Base-by-base conservation (phyloP, 2,888 invertebrate genomes). In the Baronia brevicornis region DNA sequence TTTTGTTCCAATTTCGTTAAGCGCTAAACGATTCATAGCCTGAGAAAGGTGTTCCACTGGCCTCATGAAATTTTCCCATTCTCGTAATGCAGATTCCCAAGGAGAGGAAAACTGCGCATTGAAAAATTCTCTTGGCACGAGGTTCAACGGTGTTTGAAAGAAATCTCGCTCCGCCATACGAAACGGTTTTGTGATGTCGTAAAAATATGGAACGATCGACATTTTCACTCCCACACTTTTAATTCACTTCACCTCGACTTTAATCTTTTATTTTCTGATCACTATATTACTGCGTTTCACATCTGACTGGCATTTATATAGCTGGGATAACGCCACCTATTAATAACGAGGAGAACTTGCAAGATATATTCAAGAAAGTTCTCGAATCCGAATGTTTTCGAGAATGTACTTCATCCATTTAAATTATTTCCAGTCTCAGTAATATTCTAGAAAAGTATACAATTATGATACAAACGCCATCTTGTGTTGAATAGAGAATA, bases 1-100 rank as follows among this genome's bases (percentile, higher is more conserved):
- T 10, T 75, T 79, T 0, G 78, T 71, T 1, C 69, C 74, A 8
- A 73, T 60, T 38, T 86, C 86, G 28, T 59, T 53, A 3, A 79
- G 32, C 8, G 73, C 73, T 39, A 85, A 66, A 19, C 75, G 64
- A 39, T 71, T 71, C 50, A 85, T 57, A 0, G 57, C 52, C 2
- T 59, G 46, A 0, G 67, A 50, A 21, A 79, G 46, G 38, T 68
- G 63, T 46, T 85, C 61, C 53, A 80, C 44, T 1, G 72, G 71
- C 26, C 54, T 54, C 34, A 64, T 36, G 6, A 67, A 32, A 19
- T 60, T 51, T 5, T 64, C 53, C 51, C 48, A 59, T 4, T 55
- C 58, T 14, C 48, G 44, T 17, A 61, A 38, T 27, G 44, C 39
- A 26, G 49, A 47, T 2, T 60, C 51, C 60, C 57, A 64, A 2